Evolutionary conservation across 2,113 vertebrate genomes (phyloP).

Genomic region (Ariopsis seemanni): DNA sequence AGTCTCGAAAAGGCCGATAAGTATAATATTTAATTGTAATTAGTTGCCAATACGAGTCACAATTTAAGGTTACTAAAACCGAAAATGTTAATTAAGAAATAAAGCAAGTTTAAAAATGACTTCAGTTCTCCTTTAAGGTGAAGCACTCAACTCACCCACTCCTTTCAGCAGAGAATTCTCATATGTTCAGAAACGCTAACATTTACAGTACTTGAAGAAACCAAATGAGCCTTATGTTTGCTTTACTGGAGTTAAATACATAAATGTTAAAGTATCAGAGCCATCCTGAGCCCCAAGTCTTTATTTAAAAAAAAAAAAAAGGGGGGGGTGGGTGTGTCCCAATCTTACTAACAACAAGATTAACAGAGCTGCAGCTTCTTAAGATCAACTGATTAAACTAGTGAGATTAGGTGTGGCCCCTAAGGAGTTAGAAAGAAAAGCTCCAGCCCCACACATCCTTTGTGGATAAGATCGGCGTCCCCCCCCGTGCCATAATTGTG

Average conservation of each 20-base stretch:
- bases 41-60: too few species aligned
- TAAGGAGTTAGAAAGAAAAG: not conserved
- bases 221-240: not conserved
- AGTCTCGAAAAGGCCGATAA: too few species aligned
- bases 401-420: not conserved
- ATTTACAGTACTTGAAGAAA: not conserved
- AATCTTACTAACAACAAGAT: not conserved
- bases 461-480: not conserved
- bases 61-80: too few species aligned
- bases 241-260: not conserved
- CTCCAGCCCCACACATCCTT: not conserved
- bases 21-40: too few species aligned
- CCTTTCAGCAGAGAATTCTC: not conserved
- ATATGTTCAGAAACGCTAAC: not conserved
- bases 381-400: not conserved
- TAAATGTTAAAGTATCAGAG: not conserved
- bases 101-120: too few species aligned
- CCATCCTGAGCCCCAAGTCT: not conserved
- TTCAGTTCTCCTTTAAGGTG: too few species aligned
- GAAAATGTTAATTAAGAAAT: too few species aligned
- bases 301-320: not conserved
- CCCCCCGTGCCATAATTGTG: not conserved
- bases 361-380: not conserved
- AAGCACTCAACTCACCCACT: not conserved
- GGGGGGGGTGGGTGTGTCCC: not conserved